Conservation (phyloP, 1,140 invertebrate species). For the Drosophila nasuta region DNA sequence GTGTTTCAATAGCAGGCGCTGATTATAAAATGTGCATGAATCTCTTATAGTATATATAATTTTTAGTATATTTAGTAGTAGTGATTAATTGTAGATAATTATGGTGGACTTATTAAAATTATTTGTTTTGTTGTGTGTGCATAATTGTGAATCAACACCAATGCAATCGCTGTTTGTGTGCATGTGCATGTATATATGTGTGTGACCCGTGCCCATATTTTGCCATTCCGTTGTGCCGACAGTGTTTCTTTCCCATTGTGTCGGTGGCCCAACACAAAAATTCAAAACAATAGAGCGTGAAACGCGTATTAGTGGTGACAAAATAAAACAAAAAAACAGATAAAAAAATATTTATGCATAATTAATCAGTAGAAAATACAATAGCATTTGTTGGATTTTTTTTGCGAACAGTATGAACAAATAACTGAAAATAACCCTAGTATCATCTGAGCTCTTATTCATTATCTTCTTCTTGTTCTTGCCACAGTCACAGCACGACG, state of each 20-base stretch:
- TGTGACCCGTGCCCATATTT: slow-evolving; percentile 39
- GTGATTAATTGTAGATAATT: slow-evolving; percentile 49
- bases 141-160: slow-evolving; percentile 54
- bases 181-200: slow-evolving; percentile 15
- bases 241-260: slow-evolving; percentile 44
- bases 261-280: slow-evolving; percentile 30
- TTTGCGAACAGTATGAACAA: not conserved
- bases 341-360: slow-evolving; percentile 25
- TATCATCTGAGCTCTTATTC: slow-evolving; percentile 21
- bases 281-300: slow-evolving; percentile 50
- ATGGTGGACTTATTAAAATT: slow-evolving; percentile 34
- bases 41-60: not conserved
- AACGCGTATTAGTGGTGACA: slow-evolving; percentile 45
- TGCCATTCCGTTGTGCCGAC: slow-evolving; percentile 49
- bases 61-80: slow-evolving; percentile 28
- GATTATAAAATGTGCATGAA: slow-evolving; percentile 9
- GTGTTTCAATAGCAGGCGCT: not conserved
- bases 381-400: slow-evolving; percentile 10
- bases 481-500: slow-evolving; percentile 8
- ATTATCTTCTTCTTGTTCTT: slow-evolving; percentile 24
- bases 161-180: slow-evolving; percentile 31
- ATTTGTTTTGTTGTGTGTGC: slow-evolving; percentile 69
- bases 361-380: slow-evolving; percentile 33
- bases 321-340: slow-evolving; percentile 28
- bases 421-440: slow-evolving; percentile 28